phyloP scores from a whole-genome alignment of 2,797 vertebrate species.

The Dallia pectoralis region DNA sequence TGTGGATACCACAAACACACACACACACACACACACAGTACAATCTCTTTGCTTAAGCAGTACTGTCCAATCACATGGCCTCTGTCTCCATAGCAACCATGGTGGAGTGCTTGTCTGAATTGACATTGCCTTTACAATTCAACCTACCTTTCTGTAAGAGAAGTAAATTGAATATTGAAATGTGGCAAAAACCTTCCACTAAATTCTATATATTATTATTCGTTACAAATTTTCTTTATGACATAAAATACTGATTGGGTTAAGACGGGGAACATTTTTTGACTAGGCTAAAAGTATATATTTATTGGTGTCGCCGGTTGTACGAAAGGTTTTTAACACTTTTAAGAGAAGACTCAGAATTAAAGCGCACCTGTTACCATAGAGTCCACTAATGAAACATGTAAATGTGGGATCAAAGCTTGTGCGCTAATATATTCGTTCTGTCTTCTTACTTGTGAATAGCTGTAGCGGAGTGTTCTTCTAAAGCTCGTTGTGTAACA shows the following conservation, averaged over 20 bases:
- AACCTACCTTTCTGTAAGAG: slow-evolving; percentile 36
- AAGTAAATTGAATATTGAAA: neutral
- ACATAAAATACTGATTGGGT: neutral
- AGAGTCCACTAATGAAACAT: neutral
- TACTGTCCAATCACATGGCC: slow-evolving; percentile 28
- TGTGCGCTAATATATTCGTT: no score
- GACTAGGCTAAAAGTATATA: neutral
- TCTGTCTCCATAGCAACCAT: slow-evolving; percentile 50
- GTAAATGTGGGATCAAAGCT: neutral
- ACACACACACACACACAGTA: slow-evolving; percentile 16
- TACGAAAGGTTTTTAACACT: neutral
- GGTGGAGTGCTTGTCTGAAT: slow-evolving; percentile 50
- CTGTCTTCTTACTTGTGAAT: no score
- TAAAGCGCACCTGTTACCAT: neutral
- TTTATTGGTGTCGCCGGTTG: neutral
- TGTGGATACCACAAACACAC: slow-evolving; percentile 33
- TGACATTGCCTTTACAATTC: slow-evolving; percentile 56
- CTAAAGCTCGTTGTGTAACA: no score
- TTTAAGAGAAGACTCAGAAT: neutral
- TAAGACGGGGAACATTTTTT: neutral
- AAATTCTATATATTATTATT: no score
- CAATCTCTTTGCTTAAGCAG: slow-evolving; percentile 37
- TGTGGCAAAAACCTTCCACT: no score
- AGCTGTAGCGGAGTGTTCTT: no score
- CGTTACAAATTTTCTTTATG: neutral